A percentile compares a stretch with the other conserved stretches of the same genome.
Evolutionary conservation across 30 jellyfish, hydroid and myxozoan genomes (phyloP).

Genomic region (Mastigias papua): DNA sequence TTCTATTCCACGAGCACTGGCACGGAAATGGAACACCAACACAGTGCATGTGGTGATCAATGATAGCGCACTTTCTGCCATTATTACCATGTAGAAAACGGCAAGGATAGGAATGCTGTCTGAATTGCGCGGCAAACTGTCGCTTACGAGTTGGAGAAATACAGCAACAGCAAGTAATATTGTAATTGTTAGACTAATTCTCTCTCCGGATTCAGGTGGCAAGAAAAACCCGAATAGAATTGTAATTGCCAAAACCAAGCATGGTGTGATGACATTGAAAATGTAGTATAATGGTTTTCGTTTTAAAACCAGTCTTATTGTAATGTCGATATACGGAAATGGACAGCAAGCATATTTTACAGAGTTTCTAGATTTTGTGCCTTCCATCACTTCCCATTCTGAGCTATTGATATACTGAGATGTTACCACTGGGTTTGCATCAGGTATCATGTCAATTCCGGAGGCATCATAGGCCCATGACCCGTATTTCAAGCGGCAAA

Average conservation of each 20-base stretch:
- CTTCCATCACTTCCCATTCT: conserved; percentile 83
- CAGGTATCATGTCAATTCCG: conserved; percentile 70
- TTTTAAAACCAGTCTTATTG: conserved; percentile 63
- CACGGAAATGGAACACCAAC: conserved; percentile 79
- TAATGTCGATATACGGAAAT: conserved; percentile 80
- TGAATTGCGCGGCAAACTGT: conserved; percentile 87
- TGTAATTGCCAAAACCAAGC: conserved; percentile 80
- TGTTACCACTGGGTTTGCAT: conserved; percentile 69
- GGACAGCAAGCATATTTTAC: conserved; percentile 85
- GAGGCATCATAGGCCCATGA: conserved; percentile 92
- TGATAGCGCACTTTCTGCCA: conserved; percentile 94
- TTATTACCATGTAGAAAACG: conserved; percentile 84
- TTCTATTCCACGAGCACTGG: conserved; percentile 68
- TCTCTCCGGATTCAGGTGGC: conserved; percentile 98
- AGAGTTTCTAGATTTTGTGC: conserved; percentile 33
- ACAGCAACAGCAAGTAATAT: conserved; percentile 94
- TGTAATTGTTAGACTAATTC: conserved; percentile 88
- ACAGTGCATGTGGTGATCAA: conserved; percentile 90
- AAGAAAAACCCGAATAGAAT: conserved; percentile 86
- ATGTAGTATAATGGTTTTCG: conserved; percentile 92
- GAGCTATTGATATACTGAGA: conserved; percentile 76
- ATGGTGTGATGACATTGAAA: conserved; percentile 89
- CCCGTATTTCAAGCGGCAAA: conserved; percentile 84
- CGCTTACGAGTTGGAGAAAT: conserved; percentile 89
- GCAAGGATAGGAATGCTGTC: conserved; percentile 90